phyloP scores from a whole-genome alignment of 2,113 vertebrate species.

The Dipodomys ordii region DNA sequence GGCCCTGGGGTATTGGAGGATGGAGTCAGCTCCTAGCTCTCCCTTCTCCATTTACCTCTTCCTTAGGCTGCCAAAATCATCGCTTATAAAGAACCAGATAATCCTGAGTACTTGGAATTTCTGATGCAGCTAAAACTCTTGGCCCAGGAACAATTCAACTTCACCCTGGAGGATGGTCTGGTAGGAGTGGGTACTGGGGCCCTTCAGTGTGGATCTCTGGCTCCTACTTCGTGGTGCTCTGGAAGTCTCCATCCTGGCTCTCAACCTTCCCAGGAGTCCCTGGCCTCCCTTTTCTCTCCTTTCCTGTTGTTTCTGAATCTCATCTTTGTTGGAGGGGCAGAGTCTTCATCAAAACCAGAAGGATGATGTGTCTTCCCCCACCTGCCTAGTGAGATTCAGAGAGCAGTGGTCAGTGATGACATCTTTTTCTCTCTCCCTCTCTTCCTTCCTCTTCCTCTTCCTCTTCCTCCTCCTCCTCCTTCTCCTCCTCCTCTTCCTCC shows the following conservation, averaged over 20 bases:
- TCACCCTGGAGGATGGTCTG: constrained; percentile 92
- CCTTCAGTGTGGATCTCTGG: background rate
- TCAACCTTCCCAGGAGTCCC: background rate
- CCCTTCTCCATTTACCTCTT: background rate
- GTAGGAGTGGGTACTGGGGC: constrained; percentile 83
- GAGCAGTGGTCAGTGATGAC: background rate
- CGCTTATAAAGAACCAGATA: constrained; percentile 93
- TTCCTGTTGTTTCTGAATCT: background rate
- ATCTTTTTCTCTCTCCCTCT: background rate
- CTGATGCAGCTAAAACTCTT: constrained; percentile 87
- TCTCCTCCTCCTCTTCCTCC: no score
- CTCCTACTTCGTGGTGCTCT: background rate
- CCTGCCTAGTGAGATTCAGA: background rate
- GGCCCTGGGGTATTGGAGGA: background rate
- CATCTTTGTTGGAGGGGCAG: background rate
- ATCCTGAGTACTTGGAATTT: constrained; percentile 91
- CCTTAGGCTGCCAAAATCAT: constrained; percentile 95
- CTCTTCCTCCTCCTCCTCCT: no score
- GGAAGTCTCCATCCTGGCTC: background rate
- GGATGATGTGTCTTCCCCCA: accelerated
- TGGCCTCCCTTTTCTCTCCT: background rate
- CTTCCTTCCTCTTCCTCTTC: no score
- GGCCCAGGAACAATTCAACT: constrained; percentile 90
- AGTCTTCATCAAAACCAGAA: background rate
- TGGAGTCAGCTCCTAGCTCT: background rate